phyloP scores from a whole-genome alignment of 2,888 invertebrate species.

The Criorhina ranunculi region DNA sequence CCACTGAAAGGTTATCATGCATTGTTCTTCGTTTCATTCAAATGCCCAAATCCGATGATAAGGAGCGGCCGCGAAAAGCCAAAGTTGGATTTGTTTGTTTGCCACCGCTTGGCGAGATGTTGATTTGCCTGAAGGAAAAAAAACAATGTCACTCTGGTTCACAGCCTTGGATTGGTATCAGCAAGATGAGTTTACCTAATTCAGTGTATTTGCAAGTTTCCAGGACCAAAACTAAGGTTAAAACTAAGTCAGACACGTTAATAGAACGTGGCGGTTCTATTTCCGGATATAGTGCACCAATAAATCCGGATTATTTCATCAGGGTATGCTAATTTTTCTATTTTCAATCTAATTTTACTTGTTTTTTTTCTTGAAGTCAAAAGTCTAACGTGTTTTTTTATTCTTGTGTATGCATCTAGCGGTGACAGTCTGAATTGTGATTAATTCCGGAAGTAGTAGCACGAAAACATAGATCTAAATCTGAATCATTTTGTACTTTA shows the following conservation, averaged over 20 bases:
- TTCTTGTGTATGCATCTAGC: slow-evolving; percentile 14
- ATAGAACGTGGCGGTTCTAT: neutral
- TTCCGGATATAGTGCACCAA: slow-evolving; percentile 16
- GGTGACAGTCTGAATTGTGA: slow-evolving; percentile 1
- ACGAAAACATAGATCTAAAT: slow-evolving; percentile 16
- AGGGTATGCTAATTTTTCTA: neutral
- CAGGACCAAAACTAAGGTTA: slow-evolving; percentile 16
- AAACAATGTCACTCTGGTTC: slow-evolving; percentile 38
- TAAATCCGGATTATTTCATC: slow-evolving; percentile 5
- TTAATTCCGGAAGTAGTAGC: slow-evolving; percentile 42
- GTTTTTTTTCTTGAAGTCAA: slow-evolving; percentile 1
- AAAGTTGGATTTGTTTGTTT: slow-evolving; percentile 48
- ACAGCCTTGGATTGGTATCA: slow-evolving; percentile 54
- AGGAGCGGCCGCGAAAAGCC: slow-evolving; percentile 39
- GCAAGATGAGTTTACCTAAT: slow-evolving; percentile 33
- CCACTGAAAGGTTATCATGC: slow-evolving; percentile 68
- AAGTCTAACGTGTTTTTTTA: neutral
- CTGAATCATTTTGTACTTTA: slow-evolving; percentile 62
- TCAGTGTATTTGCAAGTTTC: slow-evolving; percentile 15
- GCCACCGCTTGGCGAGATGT: slow-evolving; percentile 45
- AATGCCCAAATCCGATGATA: slow-evolving; percentile 39
- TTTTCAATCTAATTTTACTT: neutral
- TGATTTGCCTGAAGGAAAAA: slow-evolving; percentile 12
- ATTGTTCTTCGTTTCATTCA: slow-evolving; percentile 54
- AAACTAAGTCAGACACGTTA: slow-evolving; percentile 2